Conservation (phyloP, 2,113 vertebrate species). For the Trematocara zebra region DNA sequence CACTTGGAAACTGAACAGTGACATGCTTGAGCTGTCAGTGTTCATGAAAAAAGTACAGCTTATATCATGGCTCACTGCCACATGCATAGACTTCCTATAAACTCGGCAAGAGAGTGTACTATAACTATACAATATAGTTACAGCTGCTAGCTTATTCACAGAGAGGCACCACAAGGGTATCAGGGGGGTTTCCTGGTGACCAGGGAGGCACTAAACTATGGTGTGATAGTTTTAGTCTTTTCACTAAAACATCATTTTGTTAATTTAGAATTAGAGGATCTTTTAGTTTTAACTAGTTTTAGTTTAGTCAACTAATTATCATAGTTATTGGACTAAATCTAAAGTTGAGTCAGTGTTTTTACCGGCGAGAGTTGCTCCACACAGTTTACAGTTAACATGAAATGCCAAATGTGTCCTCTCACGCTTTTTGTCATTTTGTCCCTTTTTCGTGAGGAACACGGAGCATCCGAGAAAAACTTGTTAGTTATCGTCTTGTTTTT, state of each 20-base stretch:
- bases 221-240: neutral
- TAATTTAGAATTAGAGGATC: neutral
- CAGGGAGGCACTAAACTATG: neutral
- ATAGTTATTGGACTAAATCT: neutral
- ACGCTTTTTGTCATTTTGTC: neutral
- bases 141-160: neutral
- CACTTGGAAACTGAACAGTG: neutral
- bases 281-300: neutral
- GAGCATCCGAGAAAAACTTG: neutral
- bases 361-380: neutral
- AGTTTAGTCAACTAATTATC: neutral
- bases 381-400: neutral
- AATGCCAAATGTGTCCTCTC: neutral
- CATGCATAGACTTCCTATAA: neutral
- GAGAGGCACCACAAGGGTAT: neutral
- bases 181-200: neutral
- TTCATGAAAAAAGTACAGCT: neutral
- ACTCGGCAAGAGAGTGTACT: neutral
- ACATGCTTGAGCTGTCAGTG: neutral
- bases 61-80: neutral
- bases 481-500: neutral
- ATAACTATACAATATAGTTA: neutral
- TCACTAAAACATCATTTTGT: neutral
- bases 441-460: neutral
- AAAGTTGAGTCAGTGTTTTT: neutral